Evolutionary conservation across 2,888 invertebrate species (phyloP).

Genomic region (Diarsia dahlii): DNA sequence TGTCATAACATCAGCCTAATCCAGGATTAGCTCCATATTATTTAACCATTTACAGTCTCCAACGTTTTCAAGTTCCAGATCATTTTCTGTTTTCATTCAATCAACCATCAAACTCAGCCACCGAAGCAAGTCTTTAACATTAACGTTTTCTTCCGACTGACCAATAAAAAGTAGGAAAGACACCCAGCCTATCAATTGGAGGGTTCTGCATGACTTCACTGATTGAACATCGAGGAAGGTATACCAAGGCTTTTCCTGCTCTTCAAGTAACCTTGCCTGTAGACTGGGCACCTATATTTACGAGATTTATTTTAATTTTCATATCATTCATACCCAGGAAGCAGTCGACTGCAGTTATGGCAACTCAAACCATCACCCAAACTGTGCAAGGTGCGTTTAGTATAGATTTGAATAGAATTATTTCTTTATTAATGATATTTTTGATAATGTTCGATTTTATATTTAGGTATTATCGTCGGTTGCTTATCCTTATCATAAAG

Average conservation of each 20-base stretch:
- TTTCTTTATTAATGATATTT: conserved; percentile 1
- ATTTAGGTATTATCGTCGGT: neutral
- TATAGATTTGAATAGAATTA: conserved; percentile 24
- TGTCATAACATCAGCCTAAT: too few species aligned
- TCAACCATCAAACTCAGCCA: conserved; percentile 29
- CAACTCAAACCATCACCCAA: conserved; percentile 75
- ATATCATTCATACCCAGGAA: conserved; percentile 76
- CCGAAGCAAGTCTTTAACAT: conserved; percentile 52
- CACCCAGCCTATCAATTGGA: conserved; percentile 54
- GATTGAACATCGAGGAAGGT: conserved; percentile 67
- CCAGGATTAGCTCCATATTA: neutral
- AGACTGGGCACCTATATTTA: conserved; percentile 79
- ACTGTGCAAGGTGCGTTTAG: conserved; percentile 75
- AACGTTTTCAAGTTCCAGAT: conserved; percentile 17
- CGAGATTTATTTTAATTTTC: conserved; percentile 79
- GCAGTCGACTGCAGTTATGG: conserved; percentile 73
- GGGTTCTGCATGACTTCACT: conserved; percentile 77
- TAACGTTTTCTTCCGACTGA: conserved; percentile 38
- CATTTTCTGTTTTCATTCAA: conserved; percentile 21
- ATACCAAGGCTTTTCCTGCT: conserved; percentile 71
- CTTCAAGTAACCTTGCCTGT: conserved; percentile 70
- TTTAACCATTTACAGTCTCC: neutral
- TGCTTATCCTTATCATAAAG: neutral
- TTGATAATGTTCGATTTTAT: neutral
- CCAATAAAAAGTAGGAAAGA: conserved; percentile 52